These are phyloP conservation scores for Zootermopsis nevadensis DNA, from an alignment of 2,888 invertebrate genomes.

Conservation along the genomic window DNA sequence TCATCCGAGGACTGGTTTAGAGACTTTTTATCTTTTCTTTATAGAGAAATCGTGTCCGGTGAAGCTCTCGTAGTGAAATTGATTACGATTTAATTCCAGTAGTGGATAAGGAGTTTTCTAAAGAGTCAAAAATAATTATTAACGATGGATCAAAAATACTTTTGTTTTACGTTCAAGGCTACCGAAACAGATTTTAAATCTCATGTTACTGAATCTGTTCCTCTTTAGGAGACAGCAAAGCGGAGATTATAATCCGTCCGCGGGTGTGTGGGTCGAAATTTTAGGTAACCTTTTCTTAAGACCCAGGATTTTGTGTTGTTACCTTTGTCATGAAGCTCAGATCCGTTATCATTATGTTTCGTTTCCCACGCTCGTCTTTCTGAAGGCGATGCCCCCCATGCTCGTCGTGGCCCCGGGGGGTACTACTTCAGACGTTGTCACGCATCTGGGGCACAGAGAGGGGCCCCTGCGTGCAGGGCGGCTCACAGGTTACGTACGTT, in stretches of 20 bases:
- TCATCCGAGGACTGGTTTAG: not conserved
- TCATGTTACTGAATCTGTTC: too few species aligned
- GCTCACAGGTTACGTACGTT: not conserved
- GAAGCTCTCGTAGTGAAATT: not conserved
- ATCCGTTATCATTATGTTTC: too few species aligned
- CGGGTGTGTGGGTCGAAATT: too few species aligned
- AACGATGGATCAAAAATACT: not conserved
- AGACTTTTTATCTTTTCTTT: not conserved
- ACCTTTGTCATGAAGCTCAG: too few species aligned
- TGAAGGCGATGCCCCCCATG: not conserved
- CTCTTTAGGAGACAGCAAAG: too few species aligned
- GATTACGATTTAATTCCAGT: slow-evolving; percentile 11
- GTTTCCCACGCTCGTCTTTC: not conserved
- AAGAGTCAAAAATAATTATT: not conserved
- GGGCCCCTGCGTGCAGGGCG: not conserved
- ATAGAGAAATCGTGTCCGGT: not conserved
- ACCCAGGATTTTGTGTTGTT: too few species aligned
- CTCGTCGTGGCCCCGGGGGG: not conserved
- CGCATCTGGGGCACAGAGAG: not conserved
- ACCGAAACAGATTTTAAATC: too few species aligned
- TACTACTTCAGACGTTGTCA: not conserved
- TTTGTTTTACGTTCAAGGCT: too few species aligned
- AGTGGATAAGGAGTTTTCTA: not conserved
- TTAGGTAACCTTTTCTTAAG: too few species aligned
- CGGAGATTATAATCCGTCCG: too few species aligned